Evolutionary conservation across 1,140 invertebrate genomes (phyloP), one percentile per base, ranked within the genome.

Genomic region (Drosophila ohnishii): DNA sequence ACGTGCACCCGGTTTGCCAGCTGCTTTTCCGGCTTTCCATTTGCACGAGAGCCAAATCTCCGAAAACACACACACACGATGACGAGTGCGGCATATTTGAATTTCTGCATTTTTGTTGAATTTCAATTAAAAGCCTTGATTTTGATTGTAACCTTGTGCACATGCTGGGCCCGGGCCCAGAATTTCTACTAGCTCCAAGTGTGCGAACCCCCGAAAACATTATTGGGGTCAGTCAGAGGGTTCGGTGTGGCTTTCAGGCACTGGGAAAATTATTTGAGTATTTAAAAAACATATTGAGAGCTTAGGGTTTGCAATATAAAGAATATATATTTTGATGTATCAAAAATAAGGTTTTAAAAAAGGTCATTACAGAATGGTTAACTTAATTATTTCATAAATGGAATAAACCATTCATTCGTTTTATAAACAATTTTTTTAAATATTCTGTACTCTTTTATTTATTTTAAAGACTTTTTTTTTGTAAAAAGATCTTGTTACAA

Each of bases 121-220:
- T 88, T 88, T 88, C 80, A 88, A 88, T 88, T 88, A 88, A 88
- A 88, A 88, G 69, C 80, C 80, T 88, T 88, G 84, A 88, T 87
- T 87, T 87, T 87, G 71, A 86, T 82, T 86, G 83, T 71, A 79
- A 63, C 67, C 75, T 81, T 81, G 66, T 87, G 62, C 63, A 83
- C 80, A 80, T 69, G 76, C 72, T 88, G 79, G 71, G 78, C 14
- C 32, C 35, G 35, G 37, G 9, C 48, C 51, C 45, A 30, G 32
- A 40, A 14, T 25, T 64, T 64, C 42, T 37, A 66, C 19, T 34
- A 25, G 44, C 25, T 42, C 48, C 45, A 63, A 70, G 37, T 57
- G 67, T 45, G 34, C 10, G 11, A 34, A 28, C 19, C 34, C 45
- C 34, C 19, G 3, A 59, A 70, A 71, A 40, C 53, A 71, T 35